Conservation (phyloP, 2,888 invertebrate species). For the Hirudinaria manillensis region DNA sequence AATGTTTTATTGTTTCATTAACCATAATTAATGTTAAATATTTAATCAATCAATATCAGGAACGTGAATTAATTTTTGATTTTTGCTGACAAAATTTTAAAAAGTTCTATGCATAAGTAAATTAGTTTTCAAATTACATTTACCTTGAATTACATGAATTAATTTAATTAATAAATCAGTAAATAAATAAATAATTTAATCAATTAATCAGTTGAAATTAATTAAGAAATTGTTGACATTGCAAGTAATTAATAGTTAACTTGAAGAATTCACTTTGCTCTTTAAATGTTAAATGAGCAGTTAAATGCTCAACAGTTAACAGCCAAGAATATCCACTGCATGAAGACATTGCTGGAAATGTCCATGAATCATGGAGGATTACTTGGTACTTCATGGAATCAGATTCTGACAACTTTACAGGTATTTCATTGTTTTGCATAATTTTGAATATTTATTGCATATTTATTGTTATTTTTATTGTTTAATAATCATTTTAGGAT, state of each 20-base stretch:
- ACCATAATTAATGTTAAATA: background rate
- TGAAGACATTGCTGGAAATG: constrained; percentile 79
- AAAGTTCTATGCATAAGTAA: too few species aligned
- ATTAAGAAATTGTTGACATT: too few species aligned
- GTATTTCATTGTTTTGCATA: constrained; percentile 40
- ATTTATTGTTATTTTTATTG: too few species aligned
- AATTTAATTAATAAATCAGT: too few species aligned
- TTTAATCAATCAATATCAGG: too few species aligned
- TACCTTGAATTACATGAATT: too few species aligned
- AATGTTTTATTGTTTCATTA: background rate
- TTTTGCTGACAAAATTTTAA: too few species aligned
- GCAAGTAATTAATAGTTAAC: constrained; percentile 13
- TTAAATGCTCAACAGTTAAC: constrained; percentile 62
- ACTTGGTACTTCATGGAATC: constrained; percentile 87
- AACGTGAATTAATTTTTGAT: too few species aligned
- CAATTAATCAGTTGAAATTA: too few species aligned
- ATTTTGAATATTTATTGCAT: background rate
- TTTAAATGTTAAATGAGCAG: background rate
- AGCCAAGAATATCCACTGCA: constrained; percentile 91
- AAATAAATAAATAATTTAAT: too few species aligned
- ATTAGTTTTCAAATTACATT: too few species aligned
- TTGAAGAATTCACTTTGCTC: background rate
- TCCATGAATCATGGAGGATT: constrained; percentile 87
- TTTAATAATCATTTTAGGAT: too few species aligned
- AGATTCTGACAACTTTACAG: constrained; percentile 88